Percentiles rank a stretch among this genome's conserved stretches.
phyloP scores from a whole-genome alignment of 2,113 vertebrate genomes.

The Cairina moschata region DNA sequence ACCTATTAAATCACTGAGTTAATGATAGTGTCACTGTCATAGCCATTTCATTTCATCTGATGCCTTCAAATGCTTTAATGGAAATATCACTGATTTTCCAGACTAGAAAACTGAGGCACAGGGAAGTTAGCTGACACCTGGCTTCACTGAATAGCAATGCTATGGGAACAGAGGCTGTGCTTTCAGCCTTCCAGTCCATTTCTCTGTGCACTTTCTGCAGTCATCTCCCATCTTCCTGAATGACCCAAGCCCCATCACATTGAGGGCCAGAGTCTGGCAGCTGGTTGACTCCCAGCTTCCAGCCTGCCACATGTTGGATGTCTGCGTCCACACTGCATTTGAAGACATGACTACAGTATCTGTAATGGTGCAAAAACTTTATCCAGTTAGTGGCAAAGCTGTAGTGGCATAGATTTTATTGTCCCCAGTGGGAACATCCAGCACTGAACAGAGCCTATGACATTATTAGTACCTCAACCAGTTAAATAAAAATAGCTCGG shows the following conservation, averaged over 20 bases:
- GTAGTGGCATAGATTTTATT: background rate
- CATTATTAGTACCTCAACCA: slow-evolving; percentile 29
- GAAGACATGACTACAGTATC: accelerated
- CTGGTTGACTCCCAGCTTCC: background rate
- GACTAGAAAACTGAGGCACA: background rate
- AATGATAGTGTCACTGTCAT: background rate
- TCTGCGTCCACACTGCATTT: background rate
- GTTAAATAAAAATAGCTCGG: slow-evolving; percentile 33
- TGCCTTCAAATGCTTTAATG: background rate
- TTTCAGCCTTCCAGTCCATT: background rate
- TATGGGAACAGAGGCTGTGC: background rate
- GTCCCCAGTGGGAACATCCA: background rate
- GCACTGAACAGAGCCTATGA: background rate
- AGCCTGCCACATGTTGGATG: background rate
- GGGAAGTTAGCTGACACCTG: background rate
- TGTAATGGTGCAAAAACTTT: background rate
- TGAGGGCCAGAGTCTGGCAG: no score
- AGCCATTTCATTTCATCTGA: background rate
- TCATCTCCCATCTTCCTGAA: background rate
- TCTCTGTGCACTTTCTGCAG: background rate
- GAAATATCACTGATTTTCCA: background rate
- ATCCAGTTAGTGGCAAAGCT: background rate
- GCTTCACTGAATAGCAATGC: background rate
- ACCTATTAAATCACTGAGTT: background rate
- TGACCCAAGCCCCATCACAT: accelerated